A percentile compares a stretch with the other conserved stretches of the same genome.
Evolutionary conservation across 2,113 vertebrate genomes (phyloP).

Genomic region (Ctenodactylus gundi): DNA sequence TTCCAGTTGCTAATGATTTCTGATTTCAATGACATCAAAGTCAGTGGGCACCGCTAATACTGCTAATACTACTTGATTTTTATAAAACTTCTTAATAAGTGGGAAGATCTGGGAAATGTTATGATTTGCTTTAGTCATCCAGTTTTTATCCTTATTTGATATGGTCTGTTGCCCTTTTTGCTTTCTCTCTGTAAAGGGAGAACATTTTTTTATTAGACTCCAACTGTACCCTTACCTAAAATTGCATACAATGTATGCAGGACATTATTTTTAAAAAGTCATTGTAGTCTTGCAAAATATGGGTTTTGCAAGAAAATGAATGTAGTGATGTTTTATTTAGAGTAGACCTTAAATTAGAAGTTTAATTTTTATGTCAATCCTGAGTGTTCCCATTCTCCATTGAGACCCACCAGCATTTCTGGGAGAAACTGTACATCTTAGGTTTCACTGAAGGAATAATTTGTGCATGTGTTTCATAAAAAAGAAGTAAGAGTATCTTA

Average conservation of each 20-base stretch:
- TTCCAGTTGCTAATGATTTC: slow-evolving; percentile 1
- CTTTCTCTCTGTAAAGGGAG: not conserved
- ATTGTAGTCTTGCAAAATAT: not conserved
- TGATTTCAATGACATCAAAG: not conserved
- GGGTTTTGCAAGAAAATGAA: slow-evolving; percentile 46
- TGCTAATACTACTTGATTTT: slow-evolving; percentile 2
- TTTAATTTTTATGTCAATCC: slow-evolving; percentile 38
- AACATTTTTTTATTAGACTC: too few species aligned
- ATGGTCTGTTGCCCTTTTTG: not conserved
- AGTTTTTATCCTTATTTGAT: slow-evolving; percentile 23
- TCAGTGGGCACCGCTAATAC: not conserved
- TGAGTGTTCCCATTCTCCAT: slow-evolving; percentile 35
- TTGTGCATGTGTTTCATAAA: not conserved
- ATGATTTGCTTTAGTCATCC: not conserved
- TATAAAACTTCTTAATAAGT: slow-evolving; percentile 15
- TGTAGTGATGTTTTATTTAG: slow-evolving; percentile 9
- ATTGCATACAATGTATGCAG: not conserved
- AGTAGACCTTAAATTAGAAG: slow-evolving; percentile 39
- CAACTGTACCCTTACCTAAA: not conserved
- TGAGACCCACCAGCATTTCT: slow-evolving; percentile 13
- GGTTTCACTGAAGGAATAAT: not conserved
- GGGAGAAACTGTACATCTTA: slow-evolving; percentile 33
- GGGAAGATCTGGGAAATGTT: not conserved
- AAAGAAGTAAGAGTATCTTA: not conserved
- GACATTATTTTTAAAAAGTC: not conserved